Evolutionary conservation across 2,113 vertebrate species (phyloP).

Genomic region (Raja brachyura): DNA sequence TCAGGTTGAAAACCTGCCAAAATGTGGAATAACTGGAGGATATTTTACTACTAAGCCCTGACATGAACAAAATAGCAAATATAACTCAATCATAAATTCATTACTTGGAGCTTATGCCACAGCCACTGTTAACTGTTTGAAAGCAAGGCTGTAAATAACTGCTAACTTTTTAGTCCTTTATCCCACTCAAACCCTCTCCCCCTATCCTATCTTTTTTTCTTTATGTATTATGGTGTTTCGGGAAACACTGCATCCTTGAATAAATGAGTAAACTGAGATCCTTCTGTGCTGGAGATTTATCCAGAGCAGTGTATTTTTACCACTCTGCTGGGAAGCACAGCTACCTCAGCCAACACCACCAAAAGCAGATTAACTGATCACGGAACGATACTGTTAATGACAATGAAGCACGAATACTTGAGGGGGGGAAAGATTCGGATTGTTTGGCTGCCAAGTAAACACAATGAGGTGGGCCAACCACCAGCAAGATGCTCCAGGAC

Average conservation of each 20-base stretch:
- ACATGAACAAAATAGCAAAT: conserved; percentile 27
- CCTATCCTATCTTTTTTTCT: background rate
- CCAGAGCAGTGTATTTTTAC: background rate
- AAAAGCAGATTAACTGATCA: background rate
- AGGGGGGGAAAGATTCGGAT: background rate
- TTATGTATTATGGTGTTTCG: too few relatives aligned
- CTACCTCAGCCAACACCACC: background rate
- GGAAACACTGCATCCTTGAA: too few relatives aligned
- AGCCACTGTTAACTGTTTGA: background rate
- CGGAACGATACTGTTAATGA: background rate
- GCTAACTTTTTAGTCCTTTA: background rate
- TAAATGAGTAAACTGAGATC: background rate
- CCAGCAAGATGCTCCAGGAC: background rate
- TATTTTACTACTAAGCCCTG: conserved; percentile 31
- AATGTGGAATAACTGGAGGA: conserved; percentile 19
- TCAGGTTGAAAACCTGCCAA: conserved; percentile 25
- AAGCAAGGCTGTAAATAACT: background rate
- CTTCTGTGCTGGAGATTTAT: background rate
- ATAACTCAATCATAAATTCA: conserved; percentile 31
- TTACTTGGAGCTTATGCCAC: background rate
- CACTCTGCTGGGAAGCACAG: background rate
- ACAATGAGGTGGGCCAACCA: background rate
- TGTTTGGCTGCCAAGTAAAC: background rate
- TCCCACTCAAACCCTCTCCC: background rate
- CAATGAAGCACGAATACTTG: background rate